phyloP scores from a whole-genome alignment of 1,140 invertebrate genomes.

The Saxidomus purpurata region DNA sequence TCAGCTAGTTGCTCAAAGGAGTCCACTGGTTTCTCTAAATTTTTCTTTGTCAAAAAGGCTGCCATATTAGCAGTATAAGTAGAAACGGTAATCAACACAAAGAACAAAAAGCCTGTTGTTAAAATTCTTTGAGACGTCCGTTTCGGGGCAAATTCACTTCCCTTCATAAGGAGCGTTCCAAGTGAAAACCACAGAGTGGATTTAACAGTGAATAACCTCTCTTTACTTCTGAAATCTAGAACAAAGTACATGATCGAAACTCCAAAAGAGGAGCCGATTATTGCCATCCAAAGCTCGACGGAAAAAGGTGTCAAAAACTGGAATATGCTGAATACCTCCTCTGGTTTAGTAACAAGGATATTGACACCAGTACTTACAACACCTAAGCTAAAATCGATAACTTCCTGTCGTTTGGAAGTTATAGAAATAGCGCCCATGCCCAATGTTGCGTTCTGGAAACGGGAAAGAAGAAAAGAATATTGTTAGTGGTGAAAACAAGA shows the following conservation, averaged over 20 bases:
- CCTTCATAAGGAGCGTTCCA: slow-evolving; percentile 80
- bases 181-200: slow-evolving; percentile 78
- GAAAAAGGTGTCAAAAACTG: slow-evolving; percentile 83
- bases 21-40: slow-evolving; percentile 79
- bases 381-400: slow-evolving; percentile 81
- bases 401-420: slow-evolving; percentile 78
- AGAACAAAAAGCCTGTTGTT: slow-evolving; percentile 83
- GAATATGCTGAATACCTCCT: slow-evolving; percentile 77
- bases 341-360: slow-evolving; percentile 79
- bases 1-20: slow-evolving; percentile 80
- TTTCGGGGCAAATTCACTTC: slow-evolving; percentile 82
- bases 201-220: slow-evolving; percentile 74
- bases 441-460: slow-evolving; percentile 79
- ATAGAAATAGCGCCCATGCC: slow-evolving; percentile 83
- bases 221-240: slow-evolving; percentile 74
- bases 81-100: slow-evolving; percentile 84
- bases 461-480: neutral
- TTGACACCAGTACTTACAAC: slow-evolving; percentile 81
- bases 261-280: slow-evolving; percentile 76
- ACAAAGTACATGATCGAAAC: slow-evolving; percentile 77
- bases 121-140: slow-evolving; percentile 82
- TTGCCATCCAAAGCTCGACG: slow-evolving; percentile 80
- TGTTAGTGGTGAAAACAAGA: too few species aligned
- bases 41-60: slow-evolving; percentile 84
- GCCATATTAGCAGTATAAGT: slow-evolving; percentile 86